These are phyloP conservation scores for Limonius californicus DNA, from an alignment of 1,140 invertebrate genomes.

Conservation along the genomic window DNA sequence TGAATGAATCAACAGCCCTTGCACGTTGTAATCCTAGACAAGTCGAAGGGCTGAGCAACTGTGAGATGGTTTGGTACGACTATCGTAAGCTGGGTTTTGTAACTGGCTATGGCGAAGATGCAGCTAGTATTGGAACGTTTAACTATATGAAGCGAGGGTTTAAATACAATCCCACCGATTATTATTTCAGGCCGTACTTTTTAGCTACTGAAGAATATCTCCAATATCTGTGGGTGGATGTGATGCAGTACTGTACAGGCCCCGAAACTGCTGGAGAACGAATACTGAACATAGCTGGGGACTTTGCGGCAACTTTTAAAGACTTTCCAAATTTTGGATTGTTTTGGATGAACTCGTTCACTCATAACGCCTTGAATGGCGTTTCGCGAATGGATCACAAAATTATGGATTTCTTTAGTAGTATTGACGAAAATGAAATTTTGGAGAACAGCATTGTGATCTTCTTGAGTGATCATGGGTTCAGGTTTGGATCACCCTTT, in stretches of 20 bases:
- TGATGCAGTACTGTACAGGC: slow-evolving; percentile 51
- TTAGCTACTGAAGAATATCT: slow-evolving; percentile 55
- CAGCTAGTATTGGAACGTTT: slow-evolving; percentile 57
- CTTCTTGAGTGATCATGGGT: slow-evolving; percentile 79
- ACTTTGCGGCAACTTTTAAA: slow-evolving; percentile 57
- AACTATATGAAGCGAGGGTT: slow-evolving; percentile 65
- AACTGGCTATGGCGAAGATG: slow-evolving; percentile 64
- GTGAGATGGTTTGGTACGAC: slow-evolving; percentile 62
- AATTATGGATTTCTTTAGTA: slow-evolving; percentile 49
- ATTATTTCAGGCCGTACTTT: slow-evolving; percentile 68
- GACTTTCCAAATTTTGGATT: slow-evolving; percentile 59
- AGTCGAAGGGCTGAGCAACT: slow-evolving; percentile 51
- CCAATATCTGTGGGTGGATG: slow-evolving; percentile 41
- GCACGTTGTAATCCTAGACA: slow-evolving; percentile 52
- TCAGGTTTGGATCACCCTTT: slow-evolving; percentile 49
- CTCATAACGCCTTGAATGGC: slow-evolving; percentile 59
- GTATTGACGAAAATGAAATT: slow-evolving; percentile 46
- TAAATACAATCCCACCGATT: slow-evolving; percentile 65
- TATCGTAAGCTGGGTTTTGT: slow-evolving; percentile 57
- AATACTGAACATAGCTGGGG: slow-evolving; percentile 54
- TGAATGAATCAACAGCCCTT: slow-evolving; percentile 51
- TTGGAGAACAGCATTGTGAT: slow-evolving; percentile 58
- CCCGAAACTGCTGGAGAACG: slow-evolving; percentile 52
- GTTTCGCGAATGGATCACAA: slow-evolving; percentile 54
- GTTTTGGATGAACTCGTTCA: slow-evolving; percentile 66